phyloP scores from a whole-genome alignment of 2,888 invertebrate species.

The Oscheius onirici region DNA sequence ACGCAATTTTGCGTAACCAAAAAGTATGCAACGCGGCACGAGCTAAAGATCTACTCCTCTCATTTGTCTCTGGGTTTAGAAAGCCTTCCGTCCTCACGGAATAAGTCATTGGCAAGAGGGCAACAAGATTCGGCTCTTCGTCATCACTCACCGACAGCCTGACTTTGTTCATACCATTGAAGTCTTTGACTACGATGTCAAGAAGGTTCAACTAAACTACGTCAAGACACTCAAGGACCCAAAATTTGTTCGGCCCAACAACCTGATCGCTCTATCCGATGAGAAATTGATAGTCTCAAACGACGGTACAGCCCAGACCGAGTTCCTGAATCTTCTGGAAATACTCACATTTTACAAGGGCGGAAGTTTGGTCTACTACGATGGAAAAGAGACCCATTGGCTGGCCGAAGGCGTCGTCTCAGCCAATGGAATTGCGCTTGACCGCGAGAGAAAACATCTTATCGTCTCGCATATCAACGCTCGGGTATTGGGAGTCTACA shows the following conservation, averaged over 20 bases:
- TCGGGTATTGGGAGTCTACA: slow-evolving; percentile 42
- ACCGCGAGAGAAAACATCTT: slow-evolving; percentile 38
- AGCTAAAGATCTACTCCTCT: too few relatives aligned
- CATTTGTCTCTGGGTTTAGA: slow-evolving; percentile 20
- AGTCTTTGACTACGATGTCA: slow-evolving; percentile 45
- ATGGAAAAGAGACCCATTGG: slow-evolving; percentile 43
- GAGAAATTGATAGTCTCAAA: slow-evolving; percentile 51
- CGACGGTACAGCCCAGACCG: slow-evolving; percentile 51
- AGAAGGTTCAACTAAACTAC: slow-evolving; percentile 37
- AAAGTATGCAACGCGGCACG: too few relatives aligned
- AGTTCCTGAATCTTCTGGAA: slow-evolving; percentile 39
- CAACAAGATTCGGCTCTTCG: slow-evolving; percentile 49
- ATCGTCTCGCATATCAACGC: slow-evolving; percentile 48
- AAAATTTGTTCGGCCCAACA: slow-evolving; percentile 54
- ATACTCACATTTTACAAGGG: slow-evolving; percentile 36
- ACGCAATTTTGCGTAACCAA: neutral
- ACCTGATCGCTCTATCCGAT: slow-evolving; percentile 46
- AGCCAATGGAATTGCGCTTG: slow-evolving; percentile 52
- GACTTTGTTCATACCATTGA: slow-evolving; percentile 49
- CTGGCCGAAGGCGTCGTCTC: slow-evolving; percentile 31
- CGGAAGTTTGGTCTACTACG: slow-evolving; percentile 48
- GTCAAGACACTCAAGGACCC: slow-evolving; percentile 45
- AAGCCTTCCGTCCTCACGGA: slow-evolving; percentile 55
- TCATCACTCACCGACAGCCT: slow-evolving; percentile 40
- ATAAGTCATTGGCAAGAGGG: slow-evolving; percentile 44